phyloP scores from a whole-genome alignment of 1,140 invertebrate genomes.

The Cherax destructor region DNA sequence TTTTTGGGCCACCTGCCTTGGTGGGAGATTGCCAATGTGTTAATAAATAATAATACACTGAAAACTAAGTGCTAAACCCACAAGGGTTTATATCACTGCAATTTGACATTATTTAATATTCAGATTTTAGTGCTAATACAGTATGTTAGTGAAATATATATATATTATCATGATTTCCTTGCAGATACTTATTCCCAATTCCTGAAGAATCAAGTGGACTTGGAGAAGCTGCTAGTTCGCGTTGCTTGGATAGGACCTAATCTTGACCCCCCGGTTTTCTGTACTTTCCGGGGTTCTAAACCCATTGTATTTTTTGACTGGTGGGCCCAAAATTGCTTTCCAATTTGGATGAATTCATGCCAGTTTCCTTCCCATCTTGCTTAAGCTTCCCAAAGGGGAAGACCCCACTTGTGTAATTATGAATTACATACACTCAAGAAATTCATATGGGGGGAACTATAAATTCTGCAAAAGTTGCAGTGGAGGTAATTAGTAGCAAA shows the following conservation, averaged over 20 bases:
- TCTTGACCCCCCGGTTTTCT: conserved; percentile 77
- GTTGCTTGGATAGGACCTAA: conserved; percentile 82
- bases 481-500: conserved; percentile 43
- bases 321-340: conserved; percentile 81
- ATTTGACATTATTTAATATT: not conserved
- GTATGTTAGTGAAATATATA: too few species aligned
- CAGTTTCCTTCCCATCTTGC: conserved; percentile 77
- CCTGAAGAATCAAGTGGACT: conserved; percentile 77
- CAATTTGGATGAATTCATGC: conserved; percentile 74
- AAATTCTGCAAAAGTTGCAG: conserved; percentile 73
- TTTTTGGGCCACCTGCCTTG: too few species aligned
- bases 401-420: conserved; percentile 52
- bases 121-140: too few species aligned
- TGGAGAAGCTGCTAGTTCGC: conserved; percentile 78
- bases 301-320: conserved; percentile 82
- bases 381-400: conserved; percentile 75
- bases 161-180: not conserved
- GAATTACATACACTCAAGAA: conserved; percentile 78
- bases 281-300: conserved; percentile 71
- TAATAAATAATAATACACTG: too few species aligned
- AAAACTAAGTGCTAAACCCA: not conserved
- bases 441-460: conserved; percentile 80
- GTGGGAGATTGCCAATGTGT: too few species aligned
- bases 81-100: too few species aligned
- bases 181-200: conserved; percentile 64